These are phyloP conservation scores for Chaetoderma sp. DNA, from an alignment of 2,888 invertebrate genomes.

Conservation along the genomic window DNA sequence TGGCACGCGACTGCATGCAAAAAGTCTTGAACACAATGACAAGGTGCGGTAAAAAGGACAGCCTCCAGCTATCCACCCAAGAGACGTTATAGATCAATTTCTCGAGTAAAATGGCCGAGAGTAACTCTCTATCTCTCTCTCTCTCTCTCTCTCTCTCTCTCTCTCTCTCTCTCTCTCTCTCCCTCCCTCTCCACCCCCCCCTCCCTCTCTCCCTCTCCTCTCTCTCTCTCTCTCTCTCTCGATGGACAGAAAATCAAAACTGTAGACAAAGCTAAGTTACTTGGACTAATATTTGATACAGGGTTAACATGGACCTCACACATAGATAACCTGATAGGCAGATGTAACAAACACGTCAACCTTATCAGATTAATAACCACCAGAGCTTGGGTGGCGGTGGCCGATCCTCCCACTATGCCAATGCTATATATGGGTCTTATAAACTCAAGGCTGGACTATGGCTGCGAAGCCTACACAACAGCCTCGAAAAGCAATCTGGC, in stretches of 20 bases:
- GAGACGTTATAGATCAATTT: background rate
- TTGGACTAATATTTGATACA: background rate
- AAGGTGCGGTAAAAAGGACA: background rate
- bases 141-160: no score
- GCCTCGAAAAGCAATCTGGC: no score
- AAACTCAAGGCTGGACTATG: background rate
- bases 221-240: background rate
- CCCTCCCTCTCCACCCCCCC: no score
- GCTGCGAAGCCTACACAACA: background rate
- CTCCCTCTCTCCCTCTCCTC: no score
- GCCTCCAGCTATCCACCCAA: background rate
- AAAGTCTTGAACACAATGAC: background rate
- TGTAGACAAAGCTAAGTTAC: background rate
- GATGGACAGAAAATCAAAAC: background rate
- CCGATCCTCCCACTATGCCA: background rate
- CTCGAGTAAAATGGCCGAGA: background rate
- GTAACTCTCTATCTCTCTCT: no score
- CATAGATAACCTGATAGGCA: background rate
- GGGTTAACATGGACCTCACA: background rate
- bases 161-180: no score
- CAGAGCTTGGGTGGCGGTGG: background rate
- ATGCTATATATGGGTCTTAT: background rate
- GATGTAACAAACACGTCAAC: background rate
- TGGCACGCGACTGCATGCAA: background rate
- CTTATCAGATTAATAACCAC: background rate